phyloP scores from a whole-genome alignment of 92 coral and sea anemone species.

The Isaurus tuberculatus region DNA sequence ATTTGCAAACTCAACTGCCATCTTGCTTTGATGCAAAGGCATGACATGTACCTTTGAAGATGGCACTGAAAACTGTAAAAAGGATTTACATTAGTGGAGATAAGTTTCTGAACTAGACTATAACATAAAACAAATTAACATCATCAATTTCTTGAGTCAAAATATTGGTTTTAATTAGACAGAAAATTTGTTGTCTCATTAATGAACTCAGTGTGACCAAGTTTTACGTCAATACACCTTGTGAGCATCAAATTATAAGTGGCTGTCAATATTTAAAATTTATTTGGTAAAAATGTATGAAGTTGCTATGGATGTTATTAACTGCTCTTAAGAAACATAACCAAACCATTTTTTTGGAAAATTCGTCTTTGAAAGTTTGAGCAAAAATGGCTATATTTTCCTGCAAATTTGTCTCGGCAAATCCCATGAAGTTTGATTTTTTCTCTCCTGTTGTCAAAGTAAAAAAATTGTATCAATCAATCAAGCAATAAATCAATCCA shows the following conservation, averaged over 20 bases:
- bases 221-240: slow-evolving; percentile 4
- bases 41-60: slow-evolving; percentile 1
- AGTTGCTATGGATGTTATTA: not conserved
- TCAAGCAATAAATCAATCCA: no score
- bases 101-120: slow-evolving; percentile 9
- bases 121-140: slow-evolving; percentile 12
- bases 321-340: not conserved
- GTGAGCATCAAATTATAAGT: not conserved
- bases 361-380: not conserved
- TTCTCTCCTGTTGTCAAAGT: not conserved
- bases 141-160: slow-evolving; percentile 14
- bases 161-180: not conserved
- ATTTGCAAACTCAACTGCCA: slow-evolving; percentile 8
- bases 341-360: not conserved
- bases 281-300: not conserved
- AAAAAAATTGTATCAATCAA: not conserved
- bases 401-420: no score
- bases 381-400: not conserved
- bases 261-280: not conserved
- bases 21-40: slow-evolving; percentile 22
- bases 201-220: not conserved
- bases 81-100: slow-evolving; percentile 12
- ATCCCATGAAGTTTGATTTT: not conserved
- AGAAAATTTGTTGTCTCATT: not conserved
- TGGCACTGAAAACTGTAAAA: slow-evolving; percentile 17